Conservation (phyloP, 2,797 vertebrate genomes). For the Syndactyla subalaris region DNA sequence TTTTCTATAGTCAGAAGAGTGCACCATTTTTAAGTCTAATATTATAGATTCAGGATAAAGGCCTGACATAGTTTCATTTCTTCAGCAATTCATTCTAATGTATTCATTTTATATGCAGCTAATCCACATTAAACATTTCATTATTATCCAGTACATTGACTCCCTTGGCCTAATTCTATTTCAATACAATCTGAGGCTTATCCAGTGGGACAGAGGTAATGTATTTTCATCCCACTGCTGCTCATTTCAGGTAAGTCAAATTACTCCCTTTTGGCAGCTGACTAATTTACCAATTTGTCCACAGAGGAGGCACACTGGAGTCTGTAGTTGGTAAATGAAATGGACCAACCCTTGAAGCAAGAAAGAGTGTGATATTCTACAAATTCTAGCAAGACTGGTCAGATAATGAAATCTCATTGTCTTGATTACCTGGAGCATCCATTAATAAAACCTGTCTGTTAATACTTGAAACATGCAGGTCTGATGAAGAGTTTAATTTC, state of each 20-base stretch:
- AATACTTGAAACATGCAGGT: neutral
- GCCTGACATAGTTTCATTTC: constrained; percentile 12
- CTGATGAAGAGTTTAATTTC: neutral
- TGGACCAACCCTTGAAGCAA: neutral
- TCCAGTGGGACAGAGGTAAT: constrained; percentile 40
- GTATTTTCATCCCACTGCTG: constrained; percentile 29
- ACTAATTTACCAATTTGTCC: constrained; percentile 21
- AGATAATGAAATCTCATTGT: neutral
- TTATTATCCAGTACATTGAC: constrained; percentile 48
- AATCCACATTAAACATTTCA: constrained; percentile 57
- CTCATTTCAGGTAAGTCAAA: constrained; percentile 6
- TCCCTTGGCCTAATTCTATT: constrained; percentile 46
- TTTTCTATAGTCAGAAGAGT: constrained; percentile 2
- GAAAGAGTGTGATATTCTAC: neutral
- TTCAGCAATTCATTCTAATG: constrained; percentile 40
- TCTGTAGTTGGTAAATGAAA: neutral
- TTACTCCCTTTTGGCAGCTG: constrained; percentile 42
- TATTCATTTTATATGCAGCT: constrained; percentile 54
- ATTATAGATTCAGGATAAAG: constrained; percentile 33
- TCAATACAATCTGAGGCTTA: constrained; percentile 5
- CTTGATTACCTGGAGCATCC: neutral
- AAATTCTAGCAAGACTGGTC: neutral
- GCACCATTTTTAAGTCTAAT: neutral
- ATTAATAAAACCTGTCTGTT: neutral
- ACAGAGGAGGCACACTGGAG: neutral